Percentiles rank a stretch among this genome's conserved stretches.
Conservation (phyloP, 1,140 invertebrate species). For the Episyrphus balteatus region DNA sequence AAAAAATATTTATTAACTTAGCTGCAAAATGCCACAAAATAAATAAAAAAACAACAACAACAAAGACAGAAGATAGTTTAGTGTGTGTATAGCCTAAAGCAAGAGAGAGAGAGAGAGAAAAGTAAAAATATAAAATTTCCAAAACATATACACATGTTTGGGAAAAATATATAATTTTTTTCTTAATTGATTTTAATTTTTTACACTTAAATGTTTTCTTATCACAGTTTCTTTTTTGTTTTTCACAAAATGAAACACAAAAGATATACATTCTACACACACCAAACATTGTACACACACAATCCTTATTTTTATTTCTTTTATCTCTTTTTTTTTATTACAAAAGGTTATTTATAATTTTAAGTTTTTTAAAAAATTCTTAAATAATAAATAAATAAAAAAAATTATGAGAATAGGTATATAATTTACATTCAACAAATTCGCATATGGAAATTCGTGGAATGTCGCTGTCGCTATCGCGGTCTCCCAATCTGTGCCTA, state of each 20-base stretch:
- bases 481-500: conserved; percentile 38
- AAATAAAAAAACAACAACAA: too few species aligned
- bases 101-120: neutral
- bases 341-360: neutral
- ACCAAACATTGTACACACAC: conserved; percentile 6
- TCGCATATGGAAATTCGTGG: conserved; percentile 32
- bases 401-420: too few species aligned
- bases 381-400: too few species aligned
- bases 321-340: conserved; percentile 4
- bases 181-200: too few species aligned
- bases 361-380: neutral
- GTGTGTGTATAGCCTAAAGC: conserved; percentile 1
- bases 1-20: too few species aligned
- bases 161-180: conserved; percentile 12
- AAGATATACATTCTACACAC: conserved; percentile 8
- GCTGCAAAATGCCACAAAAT: too few species aligned
- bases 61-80: conserved; percentile 2
- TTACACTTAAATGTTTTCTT: too few species aligned
- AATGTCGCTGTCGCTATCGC: conserved; percentile 38
- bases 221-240: too few species aligned
- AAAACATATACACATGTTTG: conserved; percentile 35
- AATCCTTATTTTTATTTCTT: conserved; percentile 6
- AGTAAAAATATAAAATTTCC: conserved; percentile 9
- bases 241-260: too few species aligned
- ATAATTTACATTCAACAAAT: too few species aligned